Evolutionary conservation across 2,888 invertebrate species (phyloP), one percentile per base, ranked within the genome.

Genomic region (Aromia moschata): DNA sequence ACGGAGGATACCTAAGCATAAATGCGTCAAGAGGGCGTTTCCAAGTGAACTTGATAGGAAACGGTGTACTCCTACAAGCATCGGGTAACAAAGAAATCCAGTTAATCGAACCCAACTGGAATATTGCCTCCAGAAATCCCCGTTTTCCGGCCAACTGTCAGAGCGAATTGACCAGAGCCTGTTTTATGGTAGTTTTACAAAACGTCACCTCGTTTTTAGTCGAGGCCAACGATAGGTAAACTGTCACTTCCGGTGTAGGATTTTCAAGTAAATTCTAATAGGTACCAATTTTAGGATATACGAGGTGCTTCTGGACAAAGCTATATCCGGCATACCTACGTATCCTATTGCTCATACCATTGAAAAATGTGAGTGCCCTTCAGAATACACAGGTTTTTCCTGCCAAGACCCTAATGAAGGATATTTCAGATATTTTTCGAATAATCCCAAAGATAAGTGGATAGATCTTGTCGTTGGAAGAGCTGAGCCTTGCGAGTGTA

Each of bases 121-220:
- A 83, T 62, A 56, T 68, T 1, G 54, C 66, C 7, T 69, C 69
- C 9, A 61, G 67, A 30, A 74, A 77, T 65, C 58, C 74, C 18
- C 44, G 53, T 12, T 61, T 66, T 46, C 77, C 81, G 44, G 71
- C 76, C 5, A 75, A 79, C 12, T 82, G 82, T 65, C 76, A 83
- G 60, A 78, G 81, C 58, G 80, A 81, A 45, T 89, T 95, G 0
- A 89, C 87, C 37, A 83, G 94, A 30, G 86, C 88, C 58, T 89
- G 91, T 25, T 83, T 98, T 74, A 96, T 98, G 97, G 85, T 95
- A n/a, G 92, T 94, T 0, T 83, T 98, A 60, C 94, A 96, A 75
- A 91, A 93, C 71, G 82, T 98, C 0, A 89, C 92, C 58, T 87
- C 90, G 65, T 85, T 96, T 61, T 85, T 93, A 40, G 83, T 98